These are phyloP conservation scores for Eristalis tenax DNA, from an alignment of 2,888 invertebrate genomes.

Conservation along the genomic window DNA sequence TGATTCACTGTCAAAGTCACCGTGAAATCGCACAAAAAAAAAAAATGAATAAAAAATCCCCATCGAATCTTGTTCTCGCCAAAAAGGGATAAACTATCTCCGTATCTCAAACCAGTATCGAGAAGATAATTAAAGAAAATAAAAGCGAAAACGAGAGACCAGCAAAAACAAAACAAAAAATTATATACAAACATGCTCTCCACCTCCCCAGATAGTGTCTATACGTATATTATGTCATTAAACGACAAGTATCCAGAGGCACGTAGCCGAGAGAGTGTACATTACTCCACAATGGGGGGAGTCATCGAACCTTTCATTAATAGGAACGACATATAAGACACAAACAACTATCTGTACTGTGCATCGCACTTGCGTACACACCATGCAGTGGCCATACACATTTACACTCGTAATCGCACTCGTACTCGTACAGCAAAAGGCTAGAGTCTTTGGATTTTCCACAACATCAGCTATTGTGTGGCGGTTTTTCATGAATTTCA, in stretches of 20 bases:
- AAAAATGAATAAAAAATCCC: background rate
- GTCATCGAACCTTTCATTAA: constrained; percentile 69
- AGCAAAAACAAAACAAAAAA: constrained; percentile 26
- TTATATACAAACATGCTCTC: background rate
- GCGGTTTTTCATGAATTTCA: constrained; percentile 55
- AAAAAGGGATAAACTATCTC: background rate
- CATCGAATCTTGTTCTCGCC: background rate
- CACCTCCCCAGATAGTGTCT: constrained; percentile 22
- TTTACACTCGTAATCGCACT: background rate
- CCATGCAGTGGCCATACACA: background rate
- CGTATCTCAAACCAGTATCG: background rate
- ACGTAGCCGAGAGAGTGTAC: constrained; percentile 38
- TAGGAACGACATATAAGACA: constrained; percentile 65
- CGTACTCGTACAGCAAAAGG: background rate
- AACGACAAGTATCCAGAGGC: constrained; percentile 54
- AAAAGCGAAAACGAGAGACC: constrained; percentile 1
- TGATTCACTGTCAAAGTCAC: background rate
- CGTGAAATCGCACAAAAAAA: background rate
- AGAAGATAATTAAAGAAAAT: background rate
- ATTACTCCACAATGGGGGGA: constrained; percentile 26
- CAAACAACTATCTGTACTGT: constrained; percentile 43
- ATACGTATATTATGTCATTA: constrained; percentile 47
- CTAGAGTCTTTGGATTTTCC: constrained; percentile 41
- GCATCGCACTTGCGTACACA: constrained; percentile 62
- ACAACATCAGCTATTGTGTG: constrained; percentile 30